phyloP scores from a whole-genome alignment of 2,797 vertebrate genomes.

The Meda fulgida region DNA sequence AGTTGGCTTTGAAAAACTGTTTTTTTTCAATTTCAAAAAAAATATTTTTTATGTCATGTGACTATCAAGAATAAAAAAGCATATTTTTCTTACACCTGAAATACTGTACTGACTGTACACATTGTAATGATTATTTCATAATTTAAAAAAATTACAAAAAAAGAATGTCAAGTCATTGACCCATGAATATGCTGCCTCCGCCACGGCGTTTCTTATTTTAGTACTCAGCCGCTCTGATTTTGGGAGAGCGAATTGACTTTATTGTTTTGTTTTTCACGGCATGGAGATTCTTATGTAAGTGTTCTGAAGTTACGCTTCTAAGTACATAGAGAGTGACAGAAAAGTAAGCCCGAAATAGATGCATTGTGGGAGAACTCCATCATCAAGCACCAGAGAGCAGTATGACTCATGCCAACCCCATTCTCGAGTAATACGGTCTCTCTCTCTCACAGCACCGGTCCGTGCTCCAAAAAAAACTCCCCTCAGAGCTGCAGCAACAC shows the following conservation, averaged over 20 bases:
- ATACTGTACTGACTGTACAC: no score
- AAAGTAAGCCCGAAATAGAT: constrained; percentile 40
- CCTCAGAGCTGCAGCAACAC: constrained; percentile 47
- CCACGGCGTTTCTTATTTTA: not conserved
- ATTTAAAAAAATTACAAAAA: not conserved
- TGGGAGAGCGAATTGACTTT: not conserved
- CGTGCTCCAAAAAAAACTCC: constrained; percentile 52
- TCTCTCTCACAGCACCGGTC: not conserved
- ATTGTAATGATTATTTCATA: not conserved
- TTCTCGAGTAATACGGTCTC: constrained; percentile 43
- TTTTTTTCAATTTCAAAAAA: no score
- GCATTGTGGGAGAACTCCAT: constrained; percentile 35
- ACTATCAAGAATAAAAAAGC: no score
- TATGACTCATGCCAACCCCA: constrained; percentile 57
- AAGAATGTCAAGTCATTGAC: not conserved
- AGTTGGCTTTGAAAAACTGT: not conserved
- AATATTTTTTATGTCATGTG: no score
- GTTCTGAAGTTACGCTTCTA: constrained; percentile 46
- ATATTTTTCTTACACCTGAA: no score
- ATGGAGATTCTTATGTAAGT: constrained; percentile 27
- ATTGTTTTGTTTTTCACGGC: constrained; percentile 29
- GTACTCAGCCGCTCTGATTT: not conserved
- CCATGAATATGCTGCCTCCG: not conserved
- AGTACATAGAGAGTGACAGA: constrained; percentile 48
- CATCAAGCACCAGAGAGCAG: constrained; percentile 44